Conservation (phyloP, 2,113 vertebrate species). For the Coracopsis vasa region DNA sequence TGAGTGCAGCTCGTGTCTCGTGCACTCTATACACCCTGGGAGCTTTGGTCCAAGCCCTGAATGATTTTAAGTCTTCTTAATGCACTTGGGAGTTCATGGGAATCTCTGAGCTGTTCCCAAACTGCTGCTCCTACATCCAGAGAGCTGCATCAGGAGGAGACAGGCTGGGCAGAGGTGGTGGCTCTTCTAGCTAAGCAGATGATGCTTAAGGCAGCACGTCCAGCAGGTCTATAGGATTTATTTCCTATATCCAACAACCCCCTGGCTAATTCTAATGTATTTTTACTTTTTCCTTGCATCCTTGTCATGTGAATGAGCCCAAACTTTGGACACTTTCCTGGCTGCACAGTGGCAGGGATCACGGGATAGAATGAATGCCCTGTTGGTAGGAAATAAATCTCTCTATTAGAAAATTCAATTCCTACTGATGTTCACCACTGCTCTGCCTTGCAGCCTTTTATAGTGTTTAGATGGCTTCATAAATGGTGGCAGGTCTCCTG, state of each 20-base stretch:
- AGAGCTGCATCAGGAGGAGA: neutral
- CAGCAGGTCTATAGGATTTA: neutral
- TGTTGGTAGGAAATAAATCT: neutral
- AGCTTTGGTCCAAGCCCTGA: neutral
- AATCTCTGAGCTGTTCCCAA: neutral
- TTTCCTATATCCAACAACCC: neutral
- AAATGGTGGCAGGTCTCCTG: neutral
- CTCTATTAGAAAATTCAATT: constrained; percentile 22
- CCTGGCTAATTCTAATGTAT: neutral
- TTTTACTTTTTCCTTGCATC: neutral
- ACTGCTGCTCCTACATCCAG: neutral
- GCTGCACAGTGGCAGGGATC: neutral
- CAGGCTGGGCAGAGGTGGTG: neutral
- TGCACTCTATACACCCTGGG: neutral
- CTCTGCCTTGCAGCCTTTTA: neutral
- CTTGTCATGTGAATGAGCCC: neutral
- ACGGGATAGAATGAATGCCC: neutral
- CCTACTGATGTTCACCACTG: neutral
- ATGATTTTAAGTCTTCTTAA: neutral
- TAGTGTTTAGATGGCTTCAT: neutral
- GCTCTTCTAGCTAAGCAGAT: neutral
- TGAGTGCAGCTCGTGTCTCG: neutral
- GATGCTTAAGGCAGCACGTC: neutral
- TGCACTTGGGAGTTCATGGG: neutral
- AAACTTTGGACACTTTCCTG: neutral